Evolutionary conservation across 2,113 vertebrate species (phyloP), one percentile per base, ranked within the genome.

Genomic region (Nothocercus nigrocapillus): DNA sequence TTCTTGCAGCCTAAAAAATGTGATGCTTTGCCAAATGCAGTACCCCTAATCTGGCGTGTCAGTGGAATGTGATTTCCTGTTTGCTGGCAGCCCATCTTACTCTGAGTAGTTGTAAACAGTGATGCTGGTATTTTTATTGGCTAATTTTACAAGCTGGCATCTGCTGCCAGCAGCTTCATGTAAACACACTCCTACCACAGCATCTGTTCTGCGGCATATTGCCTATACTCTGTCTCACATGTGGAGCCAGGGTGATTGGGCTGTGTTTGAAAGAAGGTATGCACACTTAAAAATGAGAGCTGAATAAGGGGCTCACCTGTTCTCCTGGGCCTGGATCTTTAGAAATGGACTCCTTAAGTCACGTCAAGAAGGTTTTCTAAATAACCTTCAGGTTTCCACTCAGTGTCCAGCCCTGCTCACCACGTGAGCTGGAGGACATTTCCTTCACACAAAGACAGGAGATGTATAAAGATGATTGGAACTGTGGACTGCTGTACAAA

Each of bases 171-270:
- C 93, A 95, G 94, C 95, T 96, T 96, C 96, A 11, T 95, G 96
- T 97, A 98, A 98, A 98, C 95, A 97, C 76, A 84, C 89, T 97
- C 95, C 92, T 93, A 95, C 95, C 77, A 80, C 42, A 96, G 96
- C 97, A 98, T 97, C 97, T 98, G 97, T 93, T 97, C 95, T 76
- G 56, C 92, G 95, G 96, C 74, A 84, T 88, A 85, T 76, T 96
- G 94, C 96, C 96, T 87, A 91, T 95, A 96, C 95, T 93, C 85
- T 90, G 86, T 1, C 84, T 95, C 51, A 1, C 78, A 75, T 64
- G 75, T 93, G 87, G 95, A 89, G 88, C 36, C 36, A 36, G 82
- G 96, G 91, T 70, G 94, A 96, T 64, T 94, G 83, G 85, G 88
- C 63, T 74, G 34, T 82, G 68, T 42, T 96, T 91, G 76, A 89